Percentiles rank a stretch among this genome's conserved stretches.
Conservation (phyloP, 2,113 vertebrate genomes). For the Pseudorhombus dupliciocellatus region DNA sequence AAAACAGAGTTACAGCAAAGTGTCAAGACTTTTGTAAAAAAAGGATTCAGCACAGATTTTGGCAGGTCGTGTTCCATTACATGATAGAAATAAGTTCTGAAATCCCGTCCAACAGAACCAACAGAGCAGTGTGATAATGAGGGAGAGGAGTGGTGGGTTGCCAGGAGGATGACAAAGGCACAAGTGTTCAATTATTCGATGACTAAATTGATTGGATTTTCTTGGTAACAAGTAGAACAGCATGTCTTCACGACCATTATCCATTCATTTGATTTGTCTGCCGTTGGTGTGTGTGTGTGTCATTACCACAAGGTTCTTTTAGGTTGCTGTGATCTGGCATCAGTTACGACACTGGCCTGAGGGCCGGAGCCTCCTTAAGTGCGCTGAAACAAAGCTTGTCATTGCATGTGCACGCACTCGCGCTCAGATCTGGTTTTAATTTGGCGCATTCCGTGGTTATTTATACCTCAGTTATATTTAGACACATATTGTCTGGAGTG, state of each 20-base stretch:
- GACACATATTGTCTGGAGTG: constrained; percentile 22
- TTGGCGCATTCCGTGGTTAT: not conserved
- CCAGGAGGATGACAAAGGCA: too few species aligned
- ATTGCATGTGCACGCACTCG: not conserved
- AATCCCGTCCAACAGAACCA: not conserved
- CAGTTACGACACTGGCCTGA: not conserved
- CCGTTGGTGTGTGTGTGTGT: not conserved
- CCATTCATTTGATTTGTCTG: not conserved
- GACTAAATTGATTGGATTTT: not conserved
- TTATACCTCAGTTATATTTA: constrained; percentile 33
- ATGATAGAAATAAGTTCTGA: not conserved
- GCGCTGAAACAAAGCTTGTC: not conserved
- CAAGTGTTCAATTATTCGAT: too few species aligned
- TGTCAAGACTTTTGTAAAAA: too few species aligned
- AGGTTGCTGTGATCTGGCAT: not conserved
- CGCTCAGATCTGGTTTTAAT: constrained; percentile 33
- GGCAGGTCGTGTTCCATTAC: not conserved
- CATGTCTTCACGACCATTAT: not conserved
- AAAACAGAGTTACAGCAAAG: too few species aligned
- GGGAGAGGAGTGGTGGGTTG: not conserved
- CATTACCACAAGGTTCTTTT: not conserved
- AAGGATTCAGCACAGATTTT: not conserved
- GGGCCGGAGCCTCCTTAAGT: not conserved
- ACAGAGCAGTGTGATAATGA: not conserved
- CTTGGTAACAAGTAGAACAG: not conserved